These are phyloP conservation scores for Gymnorhina tibicen DNA, from an alignment of 2,113 vertebrate species.

Conservation along the genomic window DNA sequence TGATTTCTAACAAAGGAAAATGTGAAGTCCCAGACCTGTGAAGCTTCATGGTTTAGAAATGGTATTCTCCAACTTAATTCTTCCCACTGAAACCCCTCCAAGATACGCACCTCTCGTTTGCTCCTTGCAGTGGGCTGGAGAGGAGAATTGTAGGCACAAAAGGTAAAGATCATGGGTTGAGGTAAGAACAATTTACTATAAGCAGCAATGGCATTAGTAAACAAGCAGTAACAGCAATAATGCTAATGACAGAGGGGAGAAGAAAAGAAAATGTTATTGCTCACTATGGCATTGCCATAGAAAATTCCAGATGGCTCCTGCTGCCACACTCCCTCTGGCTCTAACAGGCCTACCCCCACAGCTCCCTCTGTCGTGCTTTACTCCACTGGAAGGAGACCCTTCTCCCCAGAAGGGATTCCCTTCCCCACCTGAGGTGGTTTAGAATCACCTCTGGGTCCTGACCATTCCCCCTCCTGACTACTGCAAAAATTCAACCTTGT, in stretches of 20 bases:
- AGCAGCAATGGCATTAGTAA: background rate
- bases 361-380: too few species aligned
- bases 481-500: background rate
- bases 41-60: background rate
- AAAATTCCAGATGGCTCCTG: background rate
- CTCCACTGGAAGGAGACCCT: background rate
- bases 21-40: background rate
- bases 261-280: background rate
- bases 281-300: accelerated
- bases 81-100: background rate
- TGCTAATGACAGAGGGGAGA: background rate
- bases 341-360: too few species aligned
- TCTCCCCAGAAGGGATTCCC: background rate
- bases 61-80: background rate
- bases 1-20: background rate
- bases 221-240: background rate
- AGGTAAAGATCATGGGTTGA: background rate
- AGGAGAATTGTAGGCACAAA: background rate
- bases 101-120: accelerated
- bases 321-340: background rate
- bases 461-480: too few species aligned
- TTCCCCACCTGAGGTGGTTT: background rate
- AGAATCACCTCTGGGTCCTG: background rate
- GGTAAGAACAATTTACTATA: background rate
- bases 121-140: background rate